These are phyloP conservation scores for Troilus luridus DNA, from an alignment of 2,888 invertebrate species.

Conservation along the genomic window DNA sequence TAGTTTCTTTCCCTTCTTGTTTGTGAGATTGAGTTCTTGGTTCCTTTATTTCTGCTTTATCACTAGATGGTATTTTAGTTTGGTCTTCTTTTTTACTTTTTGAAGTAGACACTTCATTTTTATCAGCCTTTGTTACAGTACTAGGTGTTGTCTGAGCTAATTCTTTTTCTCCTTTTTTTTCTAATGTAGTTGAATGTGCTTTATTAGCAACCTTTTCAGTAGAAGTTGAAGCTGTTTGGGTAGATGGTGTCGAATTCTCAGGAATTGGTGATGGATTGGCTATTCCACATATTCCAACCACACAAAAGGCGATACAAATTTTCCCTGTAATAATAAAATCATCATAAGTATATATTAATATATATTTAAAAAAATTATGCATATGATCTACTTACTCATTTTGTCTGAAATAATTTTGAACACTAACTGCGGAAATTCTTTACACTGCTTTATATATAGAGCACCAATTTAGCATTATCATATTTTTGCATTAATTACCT, in stretches of 20 bases:
- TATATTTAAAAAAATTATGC: background rate
- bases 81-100: background rate
- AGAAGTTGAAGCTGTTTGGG: background rate
- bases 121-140: background rate
- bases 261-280: background rate
- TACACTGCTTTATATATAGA: background rate
- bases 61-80: background rate
- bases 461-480: conserved; percentile 48
- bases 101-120: background rate
- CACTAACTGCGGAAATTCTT: background rate
- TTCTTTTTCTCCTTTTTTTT: conserved; percentile 4
- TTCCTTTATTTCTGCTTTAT: conserved; percentile 1
- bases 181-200: background rate
- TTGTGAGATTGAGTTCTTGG: background rate
- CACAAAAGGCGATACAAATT: background rate
- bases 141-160: background rate
- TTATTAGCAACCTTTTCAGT: background rate
- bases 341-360: background rate
- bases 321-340: background rate
- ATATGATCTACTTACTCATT: conserved; percentile 39
- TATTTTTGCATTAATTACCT: conserved; percentile 55
- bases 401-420: background rate
- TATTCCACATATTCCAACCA: background rate
- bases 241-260: background rate
- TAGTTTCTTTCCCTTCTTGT: background rate